These are phyloP conservation scores for Heptranchias perlo DNA, from an alignment of 2,113 vertebrate genomes.

Conservation along the genomic window DNA sequence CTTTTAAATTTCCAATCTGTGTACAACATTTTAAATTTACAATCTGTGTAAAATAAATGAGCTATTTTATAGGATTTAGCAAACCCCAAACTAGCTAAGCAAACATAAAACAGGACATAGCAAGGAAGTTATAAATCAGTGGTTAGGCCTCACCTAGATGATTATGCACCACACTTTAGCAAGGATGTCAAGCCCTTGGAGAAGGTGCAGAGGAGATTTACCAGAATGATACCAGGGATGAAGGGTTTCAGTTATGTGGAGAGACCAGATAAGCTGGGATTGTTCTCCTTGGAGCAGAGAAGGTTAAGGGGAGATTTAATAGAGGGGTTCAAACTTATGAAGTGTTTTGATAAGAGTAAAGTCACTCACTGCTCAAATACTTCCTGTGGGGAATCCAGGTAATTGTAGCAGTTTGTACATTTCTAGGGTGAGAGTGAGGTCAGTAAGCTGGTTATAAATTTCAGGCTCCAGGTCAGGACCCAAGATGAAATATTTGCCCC, in stretches of 20 bases:
- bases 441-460: neutral
- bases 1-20: neutral
- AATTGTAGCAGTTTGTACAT: neutral
- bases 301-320: neutral
- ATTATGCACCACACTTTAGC: neutral
- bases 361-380: neutral
- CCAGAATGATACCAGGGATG: neutral
- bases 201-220: neutral
- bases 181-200: neutral
- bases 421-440: neutral
- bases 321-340: neutral
- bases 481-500: neutral
- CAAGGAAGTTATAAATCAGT: neutral
- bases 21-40: neutral
- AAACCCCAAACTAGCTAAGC: neutral
- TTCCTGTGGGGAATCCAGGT: neutral
- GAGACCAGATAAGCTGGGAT: neutral
- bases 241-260: neutral
- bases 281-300: neutral
- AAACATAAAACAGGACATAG: neutral
- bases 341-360: neutral
- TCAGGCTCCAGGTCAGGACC: neutral
- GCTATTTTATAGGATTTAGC: neutral
- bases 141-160: neutral
- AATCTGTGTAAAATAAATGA: constrained; percentile 8